Conservation (phyloP, 2,888 invertebrate genomes). For the Pseudococcus viburni region DNA sequence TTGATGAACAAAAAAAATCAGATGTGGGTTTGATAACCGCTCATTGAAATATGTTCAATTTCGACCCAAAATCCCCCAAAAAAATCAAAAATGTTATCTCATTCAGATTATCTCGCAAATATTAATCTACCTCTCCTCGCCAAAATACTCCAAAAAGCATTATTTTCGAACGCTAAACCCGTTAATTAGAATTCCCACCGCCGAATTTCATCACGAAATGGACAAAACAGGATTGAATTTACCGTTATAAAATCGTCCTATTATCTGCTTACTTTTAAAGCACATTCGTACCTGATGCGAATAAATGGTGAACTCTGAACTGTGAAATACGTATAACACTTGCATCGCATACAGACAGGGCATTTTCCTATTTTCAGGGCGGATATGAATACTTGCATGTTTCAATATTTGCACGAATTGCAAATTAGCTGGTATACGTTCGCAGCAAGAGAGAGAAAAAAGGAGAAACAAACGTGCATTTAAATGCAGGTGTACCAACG, state of each 20-base stretch:
- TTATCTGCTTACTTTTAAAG: neutral
- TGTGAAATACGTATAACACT: neutral
- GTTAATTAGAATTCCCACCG: too few relatives aligned
- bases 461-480: neutral
- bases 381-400: constrained; percentile 25
- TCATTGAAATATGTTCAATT: too few relatives aligned
- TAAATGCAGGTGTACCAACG: neutral
- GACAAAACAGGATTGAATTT: neutral
- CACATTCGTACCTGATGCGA: neutral
- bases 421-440: constrained; percentile 5
- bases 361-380: constrained; percentile 13
- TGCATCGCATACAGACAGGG: neutral
- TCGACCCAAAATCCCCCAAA: too few relatives aligned
- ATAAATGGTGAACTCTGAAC: neutral
- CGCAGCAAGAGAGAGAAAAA: too few relatives aligned
- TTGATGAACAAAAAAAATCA: too few relatives aligned
- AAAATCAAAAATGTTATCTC: too few relatives aligned
- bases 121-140: too few relatives aligned
- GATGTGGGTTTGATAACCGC: too few relatives aligned
- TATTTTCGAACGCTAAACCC: too few relatives aligned
- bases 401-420: constrained; percentile 35
- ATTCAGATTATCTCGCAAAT: too few relatives aligned
- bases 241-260: neutral
- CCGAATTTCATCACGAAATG: too few relatives aligned
- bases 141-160: too few relatives aligned